These are phyloP conservation scores for Enoplosus armatus DNA, from an alignment of 2,797 vertebrate species.

Conservation along the genomic window DNA sequence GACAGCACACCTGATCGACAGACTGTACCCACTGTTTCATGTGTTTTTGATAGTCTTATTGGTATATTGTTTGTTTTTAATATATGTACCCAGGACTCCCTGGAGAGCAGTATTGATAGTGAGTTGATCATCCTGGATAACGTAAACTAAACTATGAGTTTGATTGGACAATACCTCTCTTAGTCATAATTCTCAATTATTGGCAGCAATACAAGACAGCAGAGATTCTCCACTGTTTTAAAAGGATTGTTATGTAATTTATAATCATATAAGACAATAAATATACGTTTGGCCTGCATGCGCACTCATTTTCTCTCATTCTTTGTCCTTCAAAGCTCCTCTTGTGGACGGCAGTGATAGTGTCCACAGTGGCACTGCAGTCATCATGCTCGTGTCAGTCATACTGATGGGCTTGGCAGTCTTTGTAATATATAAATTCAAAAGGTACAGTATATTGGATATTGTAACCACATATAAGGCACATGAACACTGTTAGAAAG, in stretches of 20 bases:
- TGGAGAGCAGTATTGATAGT: neutral
- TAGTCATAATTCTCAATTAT: neutral
- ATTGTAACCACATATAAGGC: conserved; percentile 9
- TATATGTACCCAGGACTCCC: neutral
- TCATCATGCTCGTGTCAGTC: conserved; percentile 94
- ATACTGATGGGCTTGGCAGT: conserved; percentile 91
- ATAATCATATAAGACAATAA: neutral
- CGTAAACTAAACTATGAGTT: too few species aligned
- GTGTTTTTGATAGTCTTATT: neutral
- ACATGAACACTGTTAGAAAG: neutral
- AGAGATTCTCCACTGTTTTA: conserved; percentile 12
- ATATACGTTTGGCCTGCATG: conserved; percentile 9
- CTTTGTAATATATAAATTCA: conserved; percentile 95
- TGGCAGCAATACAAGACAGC: conserved; percentile 9
- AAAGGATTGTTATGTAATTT: conserved; percentile 18
- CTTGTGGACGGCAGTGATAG: conserved; percentile 89
- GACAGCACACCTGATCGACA: neutral
- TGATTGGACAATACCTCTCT: conserved; percentile 12
- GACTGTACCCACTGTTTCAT: neutral
- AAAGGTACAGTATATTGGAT: conserved; percentile 87
- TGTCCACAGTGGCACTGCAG: conserved; percentile 91
- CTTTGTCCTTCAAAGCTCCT: conserved; percentile 83
- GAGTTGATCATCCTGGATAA: too few species aligned
- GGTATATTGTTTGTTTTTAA: conserved; percentile 3
- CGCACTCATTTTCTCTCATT: conserved; percentile 45